These are phyloP conservation scores for Allophyes oxyacanthae DNA, from an alignment of 2,888 invertebrate species.

Conservation along the genomic window DNA sequence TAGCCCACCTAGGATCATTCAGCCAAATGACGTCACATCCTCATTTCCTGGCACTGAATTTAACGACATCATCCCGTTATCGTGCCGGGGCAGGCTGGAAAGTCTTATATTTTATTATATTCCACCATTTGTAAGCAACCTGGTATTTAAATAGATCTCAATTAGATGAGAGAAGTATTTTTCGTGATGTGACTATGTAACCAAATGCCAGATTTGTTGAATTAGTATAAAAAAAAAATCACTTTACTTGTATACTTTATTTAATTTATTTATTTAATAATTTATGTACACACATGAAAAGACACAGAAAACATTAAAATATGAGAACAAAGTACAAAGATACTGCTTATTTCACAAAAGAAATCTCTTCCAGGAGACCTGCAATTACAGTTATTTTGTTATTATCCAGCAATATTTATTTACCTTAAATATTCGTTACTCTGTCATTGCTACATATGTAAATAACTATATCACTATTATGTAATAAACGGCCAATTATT, in stretches of 20 bases:
- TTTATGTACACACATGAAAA: too few species aligned
- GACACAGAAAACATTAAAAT: too few species aligned
- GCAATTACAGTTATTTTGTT: too few species aligned
- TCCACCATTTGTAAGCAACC: constrained; percentile 54
- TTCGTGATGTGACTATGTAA: neutral
- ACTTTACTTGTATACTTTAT: neutral
- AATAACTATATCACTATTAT: too few species aligned
- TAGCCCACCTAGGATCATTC: constrained; percentile 50
- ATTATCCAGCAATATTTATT: too few species aligned
- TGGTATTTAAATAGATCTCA: constrained; percentile 28
- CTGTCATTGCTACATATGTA: too few species aligned
- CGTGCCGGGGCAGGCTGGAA: constrained; percentile 61
- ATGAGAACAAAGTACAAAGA: too few species aligned
- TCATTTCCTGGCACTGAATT: constrained; percentile 64
- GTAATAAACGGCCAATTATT: too few species aligned
- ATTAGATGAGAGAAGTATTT: constrained; percentile 20
- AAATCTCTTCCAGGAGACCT: too few species aligned
- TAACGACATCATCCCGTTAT: constrained; percentile 73
- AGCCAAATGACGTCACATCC: constrained; percentile 55
- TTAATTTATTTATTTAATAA: too few species aligned
- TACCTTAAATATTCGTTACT: too few species aligned
- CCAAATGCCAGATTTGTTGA: neutral
- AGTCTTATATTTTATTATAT: constrained; percentile 59
- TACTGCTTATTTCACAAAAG: too few species aligned
- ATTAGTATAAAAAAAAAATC: neutral